These are phyloP conservation scores for Sanderia malayensis DNA, from an alignment of 30 jellyfish, hydroid and myxozoan genomes.

Conservation along the genomic window DNA sequence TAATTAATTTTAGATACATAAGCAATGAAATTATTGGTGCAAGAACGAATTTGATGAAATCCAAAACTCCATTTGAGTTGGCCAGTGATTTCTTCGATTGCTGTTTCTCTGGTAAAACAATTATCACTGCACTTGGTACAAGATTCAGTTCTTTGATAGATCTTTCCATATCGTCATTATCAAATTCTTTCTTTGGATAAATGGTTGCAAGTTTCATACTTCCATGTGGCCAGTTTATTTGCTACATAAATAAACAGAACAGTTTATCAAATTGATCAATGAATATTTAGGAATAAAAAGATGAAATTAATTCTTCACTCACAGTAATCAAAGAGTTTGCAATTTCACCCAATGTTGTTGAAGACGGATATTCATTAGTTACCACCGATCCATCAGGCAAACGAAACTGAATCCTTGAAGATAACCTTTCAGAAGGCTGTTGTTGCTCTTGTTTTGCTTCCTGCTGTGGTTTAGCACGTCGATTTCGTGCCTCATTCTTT, in stretches of 20 bases:
- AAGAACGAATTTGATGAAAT: slow-evolving; percentile 39
- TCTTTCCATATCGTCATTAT: slow-evolving; percentile 21
- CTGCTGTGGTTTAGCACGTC: neutral
- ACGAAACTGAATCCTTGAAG: slow-evolving; percentile 86
- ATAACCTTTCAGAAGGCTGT: slow-evolving; percentile 59
- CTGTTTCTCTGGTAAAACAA: slow-evolving; percentile 70
- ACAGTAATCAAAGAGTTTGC: slow-evolving; percentile 42
- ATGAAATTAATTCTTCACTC: too few relatives aligned
- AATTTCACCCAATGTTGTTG: slow-evolving; percentile 51
- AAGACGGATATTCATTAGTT: slow-evolving; percentile 56
- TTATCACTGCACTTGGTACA: slow-evolving; percentile 77
- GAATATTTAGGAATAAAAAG: too few relatives aligned
- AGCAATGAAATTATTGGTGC: slow-evolving; percentile 37
- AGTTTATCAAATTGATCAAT: too few relatives aligned
- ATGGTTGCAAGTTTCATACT: slow-evolving; percentile 68
- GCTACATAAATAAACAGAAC: too few relatives aligned
- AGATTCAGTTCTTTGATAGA: slow-evolving; percentile 65
- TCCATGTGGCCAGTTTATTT: slow-evolving; percentile 9
- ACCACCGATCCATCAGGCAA: slow-evolving; percentile 83
- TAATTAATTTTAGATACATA: slow-evolving; percentile 18
- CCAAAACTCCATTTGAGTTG: slow-evolving; percentile 13
- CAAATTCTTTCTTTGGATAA: slow-evolving; percentile 76
- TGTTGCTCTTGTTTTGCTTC: neutral
- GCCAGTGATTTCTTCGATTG: neutral
- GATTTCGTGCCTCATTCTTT: slow-evolving; percentile 26